A percentile compares a stretch with the other conserved stretches of the same genome.
phyloP scores from a whole-genome alignment of 2,888 invertebrate genomes.

The Bugulina stolonifera region DNA sequence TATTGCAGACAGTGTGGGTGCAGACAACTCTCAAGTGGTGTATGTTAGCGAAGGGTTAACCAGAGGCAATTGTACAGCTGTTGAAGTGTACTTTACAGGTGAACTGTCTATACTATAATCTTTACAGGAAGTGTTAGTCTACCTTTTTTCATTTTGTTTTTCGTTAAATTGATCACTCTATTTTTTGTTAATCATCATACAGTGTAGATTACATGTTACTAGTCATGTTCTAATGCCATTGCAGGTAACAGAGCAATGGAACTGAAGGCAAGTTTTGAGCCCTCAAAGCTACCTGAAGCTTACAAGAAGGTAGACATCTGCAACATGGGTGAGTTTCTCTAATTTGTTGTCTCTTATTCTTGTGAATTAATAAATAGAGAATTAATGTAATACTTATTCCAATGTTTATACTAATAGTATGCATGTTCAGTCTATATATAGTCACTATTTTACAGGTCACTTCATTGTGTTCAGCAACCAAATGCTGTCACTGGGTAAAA shows the following conservation, averaged over 20 bases:
- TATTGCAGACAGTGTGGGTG: not conserved
- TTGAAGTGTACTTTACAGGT: constrained; percentile 19
- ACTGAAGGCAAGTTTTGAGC: constrained; percentile 2
- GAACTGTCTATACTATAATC: not conserved
- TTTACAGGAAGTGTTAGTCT: not conserved
- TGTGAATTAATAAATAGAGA: too few species aligned
- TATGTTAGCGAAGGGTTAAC: not conserved
- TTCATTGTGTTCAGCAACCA: too few species aligned
- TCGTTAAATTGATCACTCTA: too few species aligned
- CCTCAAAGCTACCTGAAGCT: not conserved
- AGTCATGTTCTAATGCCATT: too few species aligned
- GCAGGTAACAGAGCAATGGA: not conserved
- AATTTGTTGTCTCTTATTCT: too few species aligned
- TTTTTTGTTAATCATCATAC: not conserved
- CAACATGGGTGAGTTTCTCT: not conserved
- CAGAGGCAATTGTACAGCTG: not conserved
- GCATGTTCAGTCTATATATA: too few species aligned
- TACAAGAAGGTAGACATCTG: not conserved
- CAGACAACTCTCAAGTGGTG: not conserved
- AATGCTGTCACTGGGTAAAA: too few species aligned
- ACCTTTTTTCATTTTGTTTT: not conserved
- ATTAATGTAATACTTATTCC: too few species aligned
- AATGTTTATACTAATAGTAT: too few species aligned
- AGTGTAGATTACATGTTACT: not conserved
- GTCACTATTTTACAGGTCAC: too few species aligned